phyloP scores from a whole-genome alignment of 92 coral and sea anemone genomes.

The Siderastrea radians region DNA sequence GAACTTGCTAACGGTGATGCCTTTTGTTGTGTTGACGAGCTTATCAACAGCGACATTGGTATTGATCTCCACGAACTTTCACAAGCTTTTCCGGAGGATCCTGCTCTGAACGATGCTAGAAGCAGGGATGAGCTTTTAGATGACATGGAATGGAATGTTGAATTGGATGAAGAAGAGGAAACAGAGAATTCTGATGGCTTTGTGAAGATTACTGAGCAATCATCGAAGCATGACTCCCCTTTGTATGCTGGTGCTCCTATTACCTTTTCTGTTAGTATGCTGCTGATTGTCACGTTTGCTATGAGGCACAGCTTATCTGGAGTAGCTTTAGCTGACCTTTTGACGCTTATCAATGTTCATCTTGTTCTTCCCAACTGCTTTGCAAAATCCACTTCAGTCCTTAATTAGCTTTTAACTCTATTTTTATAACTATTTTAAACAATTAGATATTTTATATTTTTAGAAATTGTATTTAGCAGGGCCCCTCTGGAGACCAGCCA shows the following conservation, averaged over 20 bases:
- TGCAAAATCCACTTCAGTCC: constrained; percentile 34
- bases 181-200: constrained; percentile 21
- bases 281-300: constrained; percentile 59
- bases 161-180: constrained; percentile 9
- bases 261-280: constrained; percentile 58
- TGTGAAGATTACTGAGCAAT: constrained; percentile 17
- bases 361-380: constrained; percentile 54
- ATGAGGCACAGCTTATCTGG: constrained; percentile 68
- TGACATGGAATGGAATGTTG: too few relatives aligned
- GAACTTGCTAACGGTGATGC: not conserved
- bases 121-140: not conserved
- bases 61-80: not conserved
- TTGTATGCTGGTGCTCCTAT: constrained; percentile 42
- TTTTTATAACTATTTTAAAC: too few relatives aligned
- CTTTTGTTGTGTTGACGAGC: not conserved
- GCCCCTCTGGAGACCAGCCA: too few relatives aligned
- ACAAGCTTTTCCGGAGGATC: constrained; percentile 9
- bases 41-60: not conserved
- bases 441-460: too few relatives aligned
- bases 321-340: constrained; percentile 63
- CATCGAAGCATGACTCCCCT: constrained; percentile 33
- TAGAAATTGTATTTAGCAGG: too few relatives aligned
- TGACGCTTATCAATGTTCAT: constrained; percentile 58
- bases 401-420: constrained; percentile 33
- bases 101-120: constrained; percentile 4